Evolutionary conservation across 2,888 invertebrate species (phyloP).

Genomic region (Stegana nigrithorax): DNA sequence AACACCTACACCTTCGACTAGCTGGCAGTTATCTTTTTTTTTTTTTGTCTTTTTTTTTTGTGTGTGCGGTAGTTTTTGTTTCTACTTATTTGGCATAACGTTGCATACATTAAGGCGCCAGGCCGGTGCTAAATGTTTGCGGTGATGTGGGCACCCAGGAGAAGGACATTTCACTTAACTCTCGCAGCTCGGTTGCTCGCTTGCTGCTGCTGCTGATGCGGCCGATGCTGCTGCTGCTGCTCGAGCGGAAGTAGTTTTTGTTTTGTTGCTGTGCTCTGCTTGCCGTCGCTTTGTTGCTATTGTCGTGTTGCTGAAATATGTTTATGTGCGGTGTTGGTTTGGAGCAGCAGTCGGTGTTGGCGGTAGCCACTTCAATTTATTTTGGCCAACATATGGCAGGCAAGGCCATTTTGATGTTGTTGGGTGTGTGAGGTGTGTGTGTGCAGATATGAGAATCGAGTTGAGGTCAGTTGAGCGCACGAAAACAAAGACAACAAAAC

Average conservation of each 20-base stretch:
- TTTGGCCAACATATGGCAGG: slow-evolving; percentile 56
- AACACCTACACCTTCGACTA: not conserved
- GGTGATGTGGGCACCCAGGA: slow-evolving; percentile 19
- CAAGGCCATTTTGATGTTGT: slow-evolving; percentile 18
- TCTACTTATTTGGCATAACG: slow-evolving; percentile 47
- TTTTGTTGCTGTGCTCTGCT: too few species aligned
- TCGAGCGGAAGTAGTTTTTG: not conserved
- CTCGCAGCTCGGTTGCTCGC: not conserved
- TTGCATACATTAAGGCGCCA: slow-evolving; percentile 51
- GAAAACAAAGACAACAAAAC: slow-evolving; percentile 21
- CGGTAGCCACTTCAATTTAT: slow-evolving; percentile 56
- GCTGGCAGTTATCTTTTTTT: too few species aligned
- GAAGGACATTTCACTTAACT: slow-evolving; percentile 12
- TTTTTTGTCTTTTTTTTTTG: slow-evolving; percentile 3
- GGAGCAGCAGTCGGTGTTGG: slow-evolving; percentile 23
- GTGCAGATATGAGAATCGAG: too few species aligned
- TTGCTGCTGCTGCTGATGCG: not conserved
- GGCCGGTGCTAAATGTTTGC: slow-evolving; percentile 49
- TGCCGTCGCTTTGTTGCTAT: too few species aligned
- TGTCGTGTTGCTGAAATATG: slow-evolving; percentile 36
- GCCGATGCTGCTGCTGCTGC: not conserved
- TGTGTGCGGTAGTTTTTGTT: slow-evolving; percentile 42
- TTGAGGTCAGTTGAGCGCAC: slow-evolving; percentile 2
- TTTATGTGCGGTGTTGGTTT: slow-evolving; percentile 35
- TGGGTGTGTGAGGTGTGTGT: too few species aligned